Percentiles rank a stretch among this genome's conserved stretches.
Conservation (phyloP, 2,797 vertebrate genomes). For the Phoebastria nigripes region DNA sequence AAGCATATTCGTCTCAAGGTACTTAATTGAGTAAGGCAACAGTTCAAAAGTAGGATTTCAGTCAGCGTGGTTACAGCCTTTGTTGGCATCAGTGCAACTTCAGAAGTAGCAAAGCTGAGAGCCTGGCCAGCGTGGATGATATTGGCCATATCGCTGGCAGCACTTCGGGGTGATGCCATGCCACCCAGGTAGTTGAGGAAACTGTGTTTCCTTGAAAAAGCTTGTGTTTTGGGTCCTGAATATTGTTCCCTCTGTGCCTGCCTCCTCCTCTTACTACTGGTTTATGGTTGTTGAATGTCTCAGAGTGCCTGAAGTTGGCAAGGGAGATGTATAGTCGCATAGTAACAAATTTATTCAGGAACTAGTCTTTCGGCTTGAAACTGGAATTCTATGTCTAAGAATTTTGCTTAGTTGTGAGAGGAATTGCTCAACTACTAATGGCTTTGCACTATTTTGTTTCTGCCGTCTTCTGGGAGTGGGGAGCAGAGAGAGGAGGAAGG, state of each 20-base stretch:
- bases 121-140: fast-evolving
- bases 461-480: background rate
- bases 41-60: background rate
- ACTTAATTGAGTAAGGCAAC: background rate
- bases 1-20: background rate
- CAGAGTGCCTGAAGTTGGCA: background rate
- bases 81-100: background rate
- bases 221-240: background rate
- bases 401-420: background rate
- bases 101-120: background rate
- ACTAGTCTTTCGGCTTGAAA: background rate
- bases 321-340: background rate
- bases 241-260: background rate
- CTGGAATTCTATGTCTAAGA: background rate
- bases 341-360: background rate
- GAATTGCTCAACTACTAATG: background rate
- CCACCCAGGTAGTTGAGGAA: background rate
- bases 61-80: background rate
- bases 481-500: background rate
- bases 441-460: background rate
- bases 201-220: background rate
- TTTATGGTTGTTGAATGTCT: background rate
- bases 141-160: background rate
- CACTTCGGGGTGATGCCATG: background rate
- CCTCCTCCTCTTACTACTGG: background rate